These are phyloP conservation scores for Phenganax marumi DNA, from an alignment of 92 coral and sea anemone species.

Conservation along the genomic window DNA sequence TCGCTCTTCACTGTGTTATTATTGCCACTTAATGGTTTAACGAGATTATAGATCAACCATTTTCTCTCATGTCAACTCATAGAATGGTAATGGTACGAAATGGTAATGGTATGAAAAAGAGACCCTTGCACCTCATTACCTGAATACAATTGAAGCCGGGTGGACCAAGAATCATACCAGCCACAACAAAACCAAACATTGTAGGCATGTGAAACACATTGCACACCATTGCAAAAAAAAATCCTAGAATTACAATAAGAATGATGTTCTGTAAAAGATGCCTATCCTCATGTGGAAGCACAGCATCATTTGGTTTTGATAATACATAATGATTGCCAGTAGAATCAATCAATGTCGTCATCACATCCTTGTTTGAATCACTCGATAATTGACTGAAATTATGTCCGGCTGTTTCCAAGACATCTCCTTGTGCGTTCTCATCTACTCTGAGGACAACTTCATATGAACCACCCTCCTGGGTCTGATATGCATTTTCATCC, in stretches of 20 bases:
- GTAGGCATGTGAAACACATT: conserved; percentile 73
- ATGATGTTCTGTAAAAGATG: conserved; percentile 88
- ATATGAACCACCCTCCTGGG: conserved; percentile 78
- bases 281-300: conserved; percentile 89
- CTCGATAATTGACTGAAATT: conserved; percentile 28
- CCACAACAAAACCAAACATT: conserved; percentile 95
- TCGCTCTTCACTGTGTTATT: no score
- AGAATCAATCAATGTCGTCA: conserved; percentile 90
- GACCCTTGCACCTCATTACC: conserved; percentile 49
- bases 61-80: no score
- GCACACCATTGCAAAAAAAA: conserved; percentile 76
- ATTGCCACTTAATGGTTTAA: no score
- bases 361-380: conserved; percentile 54
- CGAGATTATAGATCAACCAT: no score
- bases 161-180: conserved; percentile 95
- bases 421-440: conserved; percentile 59
- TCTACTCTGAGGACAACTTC: conserved; percentile 86
- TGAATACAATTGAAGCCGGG: conserved; percentile 81
- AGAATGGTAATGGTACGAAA: no score
- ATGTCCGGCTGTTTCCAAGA: conserved; percentile 35
- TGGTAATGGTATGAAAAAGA: not conserved
- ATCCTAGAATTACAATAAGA: conserved; percentile 70
- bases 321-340: conserved; percentile 89
- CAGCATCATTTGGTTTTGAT: conserved; percentile 93
- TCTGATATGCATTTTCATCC: conserved; percentile 79